Evolutionary conservation across 2,888 invertebrate species (phyloP), one percentile per base, ranked within the genome.

Genomic region (Anthrax anthrax): DNA sequence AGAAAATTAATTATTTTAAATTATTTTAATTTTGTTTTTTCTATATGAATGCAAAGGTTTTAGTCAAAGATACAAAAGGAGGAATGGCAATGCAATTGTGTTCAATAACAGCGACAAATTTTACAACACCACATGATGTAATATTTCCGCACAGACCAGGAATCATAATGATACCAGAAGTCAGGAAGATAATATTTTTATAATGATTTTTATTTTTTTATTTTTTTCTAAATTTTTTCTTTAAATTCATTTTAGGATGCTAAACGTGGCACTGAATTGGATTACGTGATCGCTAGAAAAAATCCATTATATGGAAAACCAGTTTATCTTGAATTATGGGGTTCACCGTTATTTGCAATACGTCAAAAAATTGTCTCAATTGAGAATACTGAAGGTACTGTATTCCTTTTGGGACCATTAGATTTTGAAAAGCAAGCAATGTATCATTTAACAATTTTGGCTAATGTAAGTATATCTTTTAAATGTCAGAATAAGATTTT

Each of bases 361-460:
- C 76, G 83, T 52, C 86, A 87, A 61, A 77, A 80, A 54, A 76
- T 85, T 51, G 76, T 82, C 38, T 80, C 81, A 12, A 74, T 80
- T 4, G 81, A 81, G 57, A 82, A 83, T 58, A 85, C 85, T 13
- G 82, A 86, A 61, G 88, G 86, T 39, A 81, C 83, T 4, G 79
- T 89, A 58, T 78, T 83, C 57, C 70, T 89, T 39, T 73, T 82
- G 46, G 83, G 83, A 44, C 78, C 81, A 52, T 70, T 92, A 57
- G 91, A 92, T 69, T 92, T 89, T 60, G 92, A 92, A 64, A 84
- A 79, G 44, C 84, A 84, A 65, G 86, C 88, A 44, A 84, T 90
- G 75, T 88, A 89, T 67, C 84, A 84, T 57, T 71, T 91, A 53
- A 84, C 83, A n/a, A 76, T 91, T 56, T 76, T 87, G 53, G 89